These are phyloP conservation scores for Pelusios castaneus DNA, from an alignment of 2,113 vertebrate species.

Conservation along the genomic window DNA sequence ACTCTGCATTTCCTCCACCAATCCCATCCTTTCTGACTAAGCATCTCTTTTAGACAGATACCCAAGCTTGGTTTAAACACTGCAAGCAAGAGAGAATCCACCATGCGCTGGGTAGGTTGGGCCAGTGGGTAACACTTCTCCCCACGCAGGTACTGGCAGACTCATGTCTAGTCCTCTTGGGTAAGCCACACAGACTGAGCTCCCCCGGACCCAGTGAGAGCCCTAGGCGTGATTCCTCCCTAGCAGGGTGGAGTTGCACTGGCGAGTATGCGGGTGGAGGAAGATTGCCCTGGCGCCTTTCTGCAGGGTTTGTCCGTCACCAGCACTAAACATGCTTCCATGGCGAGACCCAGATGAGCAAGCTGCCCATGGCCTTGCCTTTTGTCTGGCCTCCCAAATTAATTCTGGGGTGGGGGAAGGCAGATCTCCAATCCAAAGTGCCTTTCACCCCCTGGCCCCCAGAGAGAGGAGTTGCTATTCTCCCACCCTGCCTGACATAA, in stretches of 20 bases:
- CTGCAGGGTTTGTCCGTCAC: background rate
- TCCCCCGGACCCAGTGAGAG: background rate
- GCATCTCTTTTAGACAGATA: background rate
- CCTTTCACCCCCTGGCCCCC: background rate
- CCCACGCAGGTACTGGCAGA: background rate
- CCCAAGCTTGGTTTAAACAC: background rate
- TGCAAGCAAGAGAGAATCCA: background rate
- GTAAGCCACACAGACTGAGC: background rate
- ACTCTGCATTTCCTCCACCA: background rate
- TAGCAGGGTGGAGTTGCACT: background rate
- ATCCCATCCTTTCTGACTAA: background rate
- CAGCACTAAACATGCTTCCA: background rate
- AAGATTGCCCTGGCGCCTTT: background rate
- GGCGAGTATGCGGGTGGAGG: background rate
- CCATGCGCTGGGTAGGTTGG: background rate
- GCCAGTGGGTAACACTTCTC: background rate
- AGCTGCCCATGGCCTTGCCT: background rate
- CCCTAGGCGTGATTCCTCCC: background rate
- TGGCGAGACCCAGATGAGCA: rapidly evolving
- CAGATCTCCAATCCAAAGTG: background rate
- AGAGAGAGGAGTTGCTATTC: background rate
- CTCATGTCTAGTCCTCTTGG: background rate
- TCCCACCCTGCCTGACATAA: conserved; percentile 25
- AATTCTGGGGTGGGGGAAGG: background rate
- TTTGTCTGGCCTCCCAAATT: background rate